Percentiles rank a stretch among this genome's conserved stretches.
These are phyloP conservation scores for Antrozous pallidus DNA, from an alignment of 2,797 vertebrate species.

Conservation along the genomic window DNA sequence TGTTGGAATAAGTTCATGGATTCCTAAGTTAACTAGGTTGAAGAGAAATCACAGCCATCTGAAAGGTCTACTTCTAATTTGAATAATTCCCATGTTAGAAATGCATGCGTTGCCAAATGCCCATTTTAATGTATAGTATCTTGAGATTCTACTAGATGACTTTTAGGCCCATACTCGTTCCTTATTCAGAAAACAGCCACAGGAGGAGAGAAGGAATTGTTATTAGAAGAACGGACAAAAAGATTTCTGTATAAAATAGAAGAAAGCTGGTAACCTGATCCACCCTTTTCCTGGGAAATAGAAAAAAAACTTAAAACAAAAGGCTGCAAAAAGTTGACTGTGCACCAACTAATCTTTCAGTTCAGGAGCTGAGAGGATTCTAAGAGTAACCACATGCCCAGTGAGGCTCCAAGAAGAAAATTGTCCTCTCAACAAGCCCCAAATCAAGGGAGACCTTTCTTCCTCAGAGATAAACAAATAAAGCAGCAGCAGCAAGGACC, in stretches of 20 bases:
- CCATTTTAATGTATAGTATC: neutral
- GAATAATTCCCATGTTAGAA: neutral
- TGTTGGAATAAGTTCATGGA: neutral
- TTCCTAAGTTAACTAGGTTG: neutral
- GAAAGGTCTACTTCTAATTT: neutral
- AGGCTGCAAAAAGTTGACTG: neutral
- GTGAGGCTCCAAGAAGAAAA: neutral
- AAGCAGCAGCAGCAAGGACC: neutral
- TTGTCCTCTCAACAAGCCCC: neutral
- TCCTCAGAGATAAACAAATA: neutral
- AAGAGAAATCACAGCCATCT: neutral
- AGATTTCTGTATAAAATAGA: slow-evolving; percentile 28
- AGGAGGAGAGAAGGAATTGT: neutral
- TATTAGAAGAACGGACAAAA: neutral
- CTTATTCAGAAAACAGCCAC: neutral
- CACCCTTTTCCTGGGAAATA: neutral
- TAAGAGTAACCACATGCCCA: neutral
- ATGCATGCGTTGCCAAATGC: neutral
- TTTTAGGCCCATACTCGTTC: neutral
- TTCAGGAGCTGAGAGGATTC: neutral
- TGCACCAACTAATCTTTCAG: neutral
- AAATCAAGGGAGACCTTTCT: neutral
- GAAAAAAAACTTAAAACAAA: slow-evolving; percentile 23
- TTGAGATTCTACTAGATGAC: neutral
- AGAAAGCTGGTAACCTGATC: neutral